Conservation (phyloP, 2,888 invertebrate species). For the Polydrusus tereticollis region DNA sequence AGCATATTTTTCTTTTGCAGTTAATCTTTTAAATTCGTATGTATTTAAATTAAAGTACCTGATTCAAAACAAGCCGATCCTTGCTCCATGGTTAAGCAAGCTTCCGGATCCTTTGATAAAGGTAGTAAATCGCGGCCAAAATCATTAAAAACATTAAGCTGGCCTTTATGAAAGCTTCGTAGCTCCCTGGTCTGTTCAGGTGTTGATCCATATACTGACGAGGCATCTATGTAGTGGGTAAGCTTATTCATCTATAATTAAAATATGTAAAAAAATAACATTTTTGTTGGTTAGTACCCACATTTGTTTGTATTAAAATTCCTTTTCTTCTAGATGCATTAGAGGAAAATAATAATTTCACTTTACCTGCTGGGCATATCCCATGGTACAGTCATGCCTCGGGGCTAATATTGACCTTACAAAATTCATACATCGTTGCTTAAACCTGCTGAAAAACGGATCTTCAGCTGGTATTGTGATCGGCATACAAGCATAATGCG, state of each 20-base stretch:
- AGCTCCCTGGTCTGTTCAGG: conserved; percentile 71
- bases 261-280: not conserved
- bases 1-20: no score
- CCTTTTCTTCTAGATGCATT: no score
- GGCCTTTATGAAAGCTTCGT: conserved; percentile 74
- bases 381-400: conserved; percentile 75
- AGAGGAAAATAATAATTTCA: no score
- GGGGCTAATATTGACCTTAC: conserved; percentile 79
- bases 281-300: no score
- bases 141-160: conserved; percentile 75
- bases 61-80: conserved; percentile 79
- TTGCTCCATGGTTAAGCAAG: conserved; percentile 74
- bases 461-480: conserved; percentile 74
- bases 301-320: no score
- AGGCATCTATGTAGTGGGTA: conserved; percentile 80
- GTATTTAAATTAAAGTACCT: conserved; percentile 64
- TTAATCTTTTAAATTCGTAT: not conserved
- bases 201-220: conserved; percentile 81
- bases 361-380: conserved; percentile 78
- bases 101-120: conserved; percentile 72
- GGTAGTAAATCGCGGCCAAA: conserved; percentile 78
- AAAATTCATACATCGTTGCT: conserved; percentile 79
- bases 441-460: conserved; percentile 71
- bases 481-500: conserved; percentile 79
- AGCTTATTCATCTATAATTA: conserved; percentile 78